These are phyloP conservation scores for Conopomorpha cramerella DNA, from an alignment of 1,140 invertebrate species.

Conservation along the genomic window DNA sequence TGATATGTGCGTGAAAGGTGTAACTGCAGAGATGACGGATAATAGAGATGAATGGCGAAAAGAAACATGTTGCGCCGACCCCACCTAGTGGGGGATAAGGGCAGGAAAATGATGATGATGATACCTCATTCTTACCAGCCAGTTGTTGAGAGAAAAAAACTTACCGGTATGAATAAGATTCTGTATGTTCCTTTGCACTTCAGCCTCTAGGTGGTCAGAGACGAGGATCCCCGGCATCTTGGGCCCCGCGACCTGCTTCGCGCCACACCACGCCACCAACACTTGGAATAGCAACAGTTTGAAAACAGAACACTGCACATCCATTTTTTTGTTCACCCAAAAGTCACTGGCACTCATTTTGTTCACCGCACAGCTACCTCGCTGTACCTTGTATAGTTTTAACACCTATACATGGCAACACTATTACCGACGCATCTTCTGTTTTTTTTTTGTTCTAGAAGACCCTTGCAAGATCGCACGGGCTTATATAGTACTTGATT, in stretches of 20 bases:
- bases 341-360: slow-evolving; percentile 17
- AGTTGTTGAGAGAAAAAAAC: slow-evolving; percentile 14
- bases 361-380: neutral
- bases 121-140: no score
- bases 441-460: no score
- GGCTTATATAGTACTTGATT: neutral
- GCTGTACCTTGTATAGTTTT: neutral
- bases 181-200: slow-evolving; percentile 39
- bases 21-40: no score
- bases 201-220: slow-evolving; percentile 18
- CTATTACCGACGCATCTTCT: slow-evolving; percentile 19
- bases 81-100: neutral
- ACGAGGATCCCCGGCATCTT: slow-evolving; percentile 8
- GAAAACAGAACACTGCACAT: slow-evolving; percentile 40
- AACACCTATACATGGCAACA: slow-evolving; percentile 3
- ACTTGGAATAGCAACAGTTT: slow-evolving; percentile 42
- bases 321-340: slow-evolving; percentile 36
- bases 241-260: slow-evolving; percentile 22
- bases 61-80: no score
- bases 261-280: slow-evolving; percentile 29
- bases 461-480: no score
- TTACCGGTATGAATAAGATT: slow-evolving; percentile 42
- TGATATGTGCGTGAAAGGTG: no score
- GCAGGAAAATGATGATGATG: slow-evolving; percentile 5
- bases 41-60: no score